Evolutionary conservation across 1,140 invertebrate genomes (phyloP).

Genomic region (Myzus persicae): DNA sequence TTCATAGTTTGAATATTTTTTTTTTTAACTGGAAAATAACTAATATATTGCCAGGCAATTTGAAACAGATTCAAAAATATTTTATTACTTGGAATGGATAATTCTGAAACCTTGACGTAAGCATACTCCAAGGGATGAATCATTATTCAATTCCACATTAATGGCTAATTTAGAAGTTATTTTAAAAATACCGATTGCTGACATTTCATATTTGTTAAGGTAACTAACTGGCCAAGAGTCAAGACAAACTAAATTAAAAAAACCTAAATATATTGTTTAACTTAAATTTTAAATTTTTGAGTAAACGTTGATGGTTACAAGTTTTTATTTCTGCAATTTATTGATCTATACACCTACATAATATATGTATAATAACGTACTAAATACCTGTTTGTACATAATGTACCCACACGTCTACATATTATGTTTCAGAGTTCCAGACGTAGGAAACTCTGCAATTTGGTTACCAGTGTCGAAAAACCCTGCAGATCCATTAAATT

Average conservation of each 20-base stretch:
- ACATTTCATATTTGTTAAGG: not conserved
- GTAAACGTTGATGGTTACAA: not conserved
- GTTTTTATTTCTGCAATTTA: not conserved
- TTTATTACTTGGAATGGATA: not conserved
- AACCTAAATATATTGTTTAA: not conserved
- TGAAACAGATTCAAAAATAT: not conserved
- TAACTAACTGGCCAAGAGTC: too few relatives aligned
- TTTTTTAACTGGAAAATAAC: not conserved
- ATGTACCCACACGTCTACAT: not conserved
- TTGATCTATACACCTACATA: not conserved
- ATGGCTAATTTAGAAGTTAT: not conserved
- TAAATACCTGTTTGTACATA: not conserved
- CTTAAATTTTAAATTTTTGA: not conserved
- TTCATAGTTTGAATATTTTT: not conserved
- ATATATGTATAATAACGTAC: not conserved
- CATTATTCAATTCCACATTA: too few relatives aligned
- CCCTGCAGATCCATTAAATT: conserved; percentile 27
- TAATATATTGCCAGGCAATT: not conserved
- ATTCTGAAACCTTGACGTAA: not conserved
- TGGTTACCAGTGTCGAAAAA: conserved; percentile 36
- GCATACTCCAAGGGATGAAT: too few relatives aligned
- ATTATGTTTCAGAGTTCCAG: conserved; percentile 13
- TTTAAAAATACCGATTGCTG: not conserved
- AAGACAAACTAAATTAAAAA: too few relatives aligned
- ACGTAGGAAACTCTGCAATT: not conserved